Percentiles rank a stretch among this genome's conserved stretches.
These are phyloP conservation scores for Noctua janthe DNA, from an alignment of 2,888 invertebrate species.

Conservation along the genomic window DNA sequence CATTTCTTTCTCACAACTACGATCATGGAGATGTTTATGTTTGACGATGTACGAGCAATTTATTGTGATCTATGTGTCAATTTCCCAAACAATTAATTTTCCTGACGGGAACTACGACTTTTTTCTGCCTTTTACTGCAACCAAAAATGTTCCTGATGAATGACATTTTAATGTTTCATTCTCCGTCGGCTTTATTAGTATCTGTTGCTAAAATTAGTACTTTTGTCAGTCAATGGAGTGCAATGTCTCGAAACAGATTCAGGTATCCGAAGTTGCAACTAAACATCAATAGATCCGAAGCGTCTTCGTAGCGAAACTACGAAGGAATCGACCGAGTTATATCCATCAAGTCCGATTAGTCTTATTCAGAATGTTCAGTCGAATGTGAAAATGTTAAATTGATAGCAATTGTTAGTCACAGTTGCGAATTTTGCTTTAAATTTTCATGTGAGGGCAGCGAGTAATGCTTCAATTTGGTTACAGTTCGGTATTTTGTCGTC, in stretches of 20 bases:
- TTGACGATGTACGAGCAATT: not conserved
- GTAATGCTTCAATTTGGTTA: not conserved
- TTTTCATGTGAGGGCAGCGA: slow-evolving; percentile 11
- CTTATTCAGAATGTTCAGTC: slow-evolving; percentile 68
- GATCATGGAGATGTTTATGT: slow-evolving; percentile 23
- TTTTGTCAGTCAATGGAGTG: slow-evolving; percentile 27
- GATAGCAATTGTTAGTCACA: slow-evolving; percentile 55
- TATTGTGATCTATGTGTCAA: not conserved
- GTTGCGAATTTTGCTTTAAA: slow-evolving; percentile 61
- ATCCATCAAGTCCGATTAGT: slow-evolving; percentile 58
- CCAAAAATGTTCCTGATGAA: not conserved
- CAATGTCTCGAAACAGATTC: slow-evolving; percentile 28
- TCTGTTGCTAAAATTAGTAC: slow-evolving; percentile 8
- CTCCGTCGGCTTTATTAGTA: not conserved
- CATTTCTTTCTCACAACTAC: slow-evolving; percentile 50
- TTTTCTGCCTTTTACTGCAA: not conserved
- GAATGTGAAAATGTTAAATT: slow-evolving; percentile 71
- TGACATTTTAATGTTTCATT: not conserved
- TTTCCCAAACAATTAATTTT: not conserved
- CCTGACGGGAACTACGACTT: not conserved
- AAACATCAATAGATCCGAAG: slow-evolving; percentile 34
- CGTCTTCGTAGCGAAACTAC: slow-evolving; percentile 33
- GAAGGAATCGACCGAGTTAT: slow-evolving; percentile 38
- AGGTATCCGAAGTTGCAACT: slow-evolving; percentile 42
- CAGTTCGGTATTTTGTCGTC: not conserved